These are phyloP conservation scores for Scaptomyza tumidula DNA, from an alignment of 2,888 invertebrate genomes.

Conservation along the genomic window DNA sequence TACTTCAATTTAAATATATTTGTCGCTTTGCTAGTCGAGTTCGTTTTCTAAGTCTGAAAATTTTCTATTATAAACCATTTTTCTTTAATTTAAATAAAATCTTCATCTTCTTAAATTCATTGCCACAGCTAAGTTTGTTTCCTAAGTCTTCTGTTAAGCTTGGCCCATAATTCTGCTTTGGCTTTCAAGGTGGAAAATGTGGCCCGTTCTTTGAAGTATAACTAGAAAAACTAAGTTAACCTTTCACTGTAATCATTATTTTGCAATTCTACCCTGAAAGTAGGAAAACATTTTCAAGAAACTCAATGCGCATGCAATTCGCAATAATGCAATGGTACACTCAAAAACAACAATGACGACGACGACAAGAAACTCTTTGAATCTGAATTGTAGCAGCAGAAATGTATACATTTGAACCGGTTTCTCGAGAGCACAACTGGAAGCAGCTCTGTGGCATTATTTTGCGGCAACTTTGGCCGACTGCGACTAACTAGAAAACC, in stretches of 20 bases:
- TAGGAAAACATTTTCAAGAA: conserved; percentile 49
- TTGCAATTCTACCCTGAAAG: conserved; percentile 30
- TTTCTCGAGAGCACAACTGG: conserved; percentile 46
- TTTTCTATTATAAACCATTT: background rate
- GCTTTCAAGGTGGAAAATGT: background rate
- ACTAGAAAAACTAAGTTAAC: conserved; percentile 2
- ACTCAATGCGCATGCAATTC: conserved; percentile 63
- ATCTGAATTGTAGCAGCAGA: conserved; percentile 71
- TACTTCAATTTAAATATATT: too few relatives aligned
- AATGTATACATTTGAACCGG: conserved; percentile 69
- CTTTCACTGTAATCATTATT: conserved; percentile 1
- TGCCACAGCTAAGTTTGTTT: background rate
- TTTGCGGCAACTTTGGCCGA: conserved; percentile 69
- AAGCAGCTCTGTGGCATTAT: conserved; percentile 54
- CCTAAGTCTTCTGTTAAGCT: background rate
- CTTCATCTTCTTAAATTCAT: background rate
- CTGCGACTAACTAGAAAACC: conserved; percentile 59
- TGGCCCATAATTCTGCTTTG: background rate
- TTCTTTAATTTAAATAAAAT: background rate
- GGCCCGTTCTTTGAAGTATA: background rate
- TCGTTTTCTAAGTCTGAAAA: conserved; percentile 59
- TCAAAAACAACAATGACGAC: conserved; percentile 17
- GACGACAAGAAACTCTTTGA: conserved; percentile 49
- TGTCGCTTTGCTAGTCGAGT: conserved; percentile 17
- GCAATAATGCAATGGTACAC: conserved; percentile 46